Evolutionary conservation across 2,113 vertebrate species (phyloP).

Genomic region (Baryphthengus martii): DNA sequence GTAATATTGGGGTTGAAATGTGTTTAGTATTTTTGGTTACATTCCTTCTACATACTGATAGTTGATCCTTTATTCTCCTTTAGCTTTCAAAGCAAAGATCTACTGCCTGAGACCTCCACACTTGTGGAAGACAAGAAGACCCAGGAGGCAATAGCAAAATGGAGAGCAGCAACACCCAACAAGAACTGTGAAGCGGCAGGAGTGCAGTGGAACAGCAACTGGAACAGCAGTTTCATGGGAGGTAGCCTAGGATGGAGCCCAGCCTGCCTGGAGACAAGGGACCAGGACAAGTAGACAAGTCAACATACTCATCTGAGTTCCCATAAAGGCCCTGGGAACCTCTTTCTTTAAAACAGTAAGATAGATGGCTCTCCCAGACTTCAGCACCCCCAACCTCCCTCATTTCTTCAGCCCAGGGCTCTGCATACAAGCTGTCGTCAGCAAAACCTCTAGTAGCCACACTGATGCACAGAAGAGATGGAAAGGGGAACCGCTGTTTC

Average conservation of each 20-base stretch:
- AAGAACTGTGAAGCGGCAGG: background rate
- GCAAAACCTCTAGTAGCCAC: background rate
- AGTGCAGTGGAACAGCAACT: background rate
- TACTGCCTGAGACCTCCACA: background rate
- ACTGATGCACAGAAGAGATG: background rate
- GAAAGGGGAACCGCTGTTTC: conserved; percentile 58
- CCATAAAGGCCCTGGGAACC: background rate
- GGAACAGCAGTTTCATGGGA: background rate
- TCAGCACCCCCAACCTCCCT: background rate
- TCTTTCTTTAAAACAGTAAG: background rate
- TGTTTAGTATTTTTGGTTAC: background rate
- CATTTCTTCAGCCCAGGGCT: background rate
- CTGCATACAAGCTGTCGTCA: background rate
- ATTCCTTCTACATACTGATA: background rate
- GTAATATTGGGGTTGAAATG: background rate
- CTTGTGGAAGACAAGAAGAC: background rate
- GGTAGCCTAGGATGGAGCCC: background rate
- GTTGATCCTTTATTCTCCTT: background rate
- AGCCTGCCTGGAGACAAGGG: background rate
- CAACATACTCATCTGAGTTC: background rate
- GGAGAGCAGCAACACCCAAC: background rate
- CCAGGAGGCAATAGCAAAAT: background rate
- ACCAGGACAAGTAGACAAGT: background rate
- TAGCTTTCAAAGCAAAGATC: background rate
- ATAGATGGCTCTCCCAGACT: background rate